phyloP scores from a whole-genome alignment of 2,888 invertebrate genomes.

The Dromius quadrimaculatus region DNA sequence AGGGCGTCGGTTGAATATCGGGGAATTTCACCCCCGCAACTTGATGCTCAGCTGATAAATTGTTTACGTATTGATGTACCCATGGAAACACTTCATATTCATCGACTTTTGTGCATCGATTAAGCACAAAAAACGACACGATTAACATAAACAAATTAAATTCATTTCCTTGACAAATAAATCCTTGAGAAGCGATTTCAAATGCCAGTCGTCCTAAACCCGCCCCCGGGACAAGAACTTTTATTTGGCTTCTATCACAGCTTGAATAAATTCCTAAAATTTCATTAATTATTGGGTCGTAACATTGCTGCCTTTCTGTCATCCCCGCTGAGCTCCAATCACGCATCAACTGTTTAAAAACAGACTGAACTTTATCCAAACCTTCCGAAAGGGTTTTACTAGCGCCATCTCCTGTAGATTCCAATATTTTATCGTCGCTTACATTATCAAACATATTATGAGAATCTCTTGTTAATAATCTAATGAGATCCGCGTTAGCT shows the following conservation, averaged over 20 bases:
- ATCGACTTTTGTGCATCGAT: constrained; percentile 81
- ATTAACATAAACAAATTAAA: constrained; percentile 98
- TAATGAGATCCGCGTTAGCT: constrained; percentile 76
- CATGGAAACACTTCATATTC: constrained; percentile 90
- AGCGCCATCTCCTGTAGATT: constrained; percentile 22
- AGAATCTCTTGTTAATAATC: constrained; percentile 82
- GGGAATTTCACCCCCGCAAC: constrained; percentile 84
- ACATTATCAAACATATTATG: constrained; percentile 87
- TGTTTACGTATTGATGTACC: constrained; percentile 95
- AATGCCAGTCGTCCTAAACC: constrained; percentile 94
- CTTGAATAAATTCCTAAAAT: constrained; percentile 78
- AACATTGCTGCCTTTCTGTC: constrained; percentile 86
- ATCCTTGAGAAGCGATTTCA: constrained; percentile 92
- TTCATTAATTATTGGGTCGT: constrained; percentile 89
- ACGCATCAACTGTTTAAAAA: constrained; percentile 94
- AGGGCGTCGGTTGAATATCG: constrained; percentile 83
- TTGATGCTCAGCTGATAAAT: constrained; percentile 85
- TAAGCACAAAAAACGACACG: constrained; percentile 95
- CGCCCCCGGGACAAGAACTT: constrained; percentile 94
- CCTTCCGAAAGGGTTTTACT: constrained; percentile 58
- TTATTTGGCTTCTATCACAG: constrained; percentile 71
- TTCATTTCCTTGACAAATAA: constrained; percentile 96
- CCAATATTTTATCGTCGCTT: constrained; percentile 45
- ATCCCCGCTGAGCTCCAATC: constrained; percentile 94
- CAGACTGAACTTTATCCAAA: constrained; percentile 89